These are phyloP conservation scores for Allobates femoralis DNA, from an alignment of 2,797 vertebrate species.

Conservation along the genomic window DNA sequence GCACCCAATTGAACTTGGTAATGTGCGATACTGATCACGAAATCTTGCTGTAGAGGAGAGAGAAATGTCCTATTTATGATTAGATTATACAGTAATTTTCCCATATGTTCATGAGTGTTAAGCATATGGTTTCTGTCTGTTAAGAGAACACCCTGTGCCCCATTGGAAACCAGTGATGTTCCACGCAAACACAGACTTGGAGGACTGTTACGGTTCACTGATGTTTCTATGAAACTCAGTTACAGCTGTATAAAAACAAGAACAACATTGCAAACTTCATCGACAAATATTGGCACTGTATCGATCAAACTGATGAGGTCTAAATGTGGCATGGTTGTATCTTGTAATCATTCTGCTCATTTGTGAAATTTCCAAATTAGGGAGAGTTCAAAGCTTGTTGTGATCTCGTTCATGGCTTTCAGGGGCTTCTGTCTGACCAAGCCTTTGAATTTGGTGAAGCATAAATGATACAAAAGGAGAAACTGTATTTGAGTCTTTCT, in stretches of 20 bases:
- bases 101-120: neutral
- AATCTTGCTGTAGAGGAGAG: neutral
- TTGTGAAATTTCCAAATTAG: too few relatives aligned
- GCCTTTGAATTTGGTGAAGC: too few relatives aligned
- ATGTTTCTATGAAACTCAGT: neutral
- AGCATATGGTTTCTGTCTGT: neutral
- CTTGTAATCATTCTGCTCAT: too few relatives aligned
- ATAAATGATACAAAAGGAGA: too few relatives aligned
- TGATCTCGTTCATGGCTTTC: too few relatives aligned
- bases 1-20: neutral
- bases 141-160: neutral
- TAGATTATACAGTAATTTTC: conserved; percentile 30
- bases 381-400: too few relatives aligned
- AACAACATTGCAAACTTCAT: too few relatives aligned
- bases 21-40: neutral
- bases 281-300: too few relatives aligned
- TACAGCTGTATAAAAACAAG: neutral
- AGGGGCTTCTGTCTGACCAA: too few relatives aligned
- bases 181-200: neutral
- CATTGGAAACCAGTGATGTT: neutral
- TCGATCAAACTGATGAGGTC: too few relatives aligned
- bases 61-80: conserved; percentile 34
- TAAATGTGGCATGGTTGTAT: too few relatives aligned
- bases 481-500: too few relatives aligned
- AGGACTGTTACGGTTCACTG: neutral